Conservation (phyloP, 2,113 vertebrate species). For the Microcebus murinus region DNA sequence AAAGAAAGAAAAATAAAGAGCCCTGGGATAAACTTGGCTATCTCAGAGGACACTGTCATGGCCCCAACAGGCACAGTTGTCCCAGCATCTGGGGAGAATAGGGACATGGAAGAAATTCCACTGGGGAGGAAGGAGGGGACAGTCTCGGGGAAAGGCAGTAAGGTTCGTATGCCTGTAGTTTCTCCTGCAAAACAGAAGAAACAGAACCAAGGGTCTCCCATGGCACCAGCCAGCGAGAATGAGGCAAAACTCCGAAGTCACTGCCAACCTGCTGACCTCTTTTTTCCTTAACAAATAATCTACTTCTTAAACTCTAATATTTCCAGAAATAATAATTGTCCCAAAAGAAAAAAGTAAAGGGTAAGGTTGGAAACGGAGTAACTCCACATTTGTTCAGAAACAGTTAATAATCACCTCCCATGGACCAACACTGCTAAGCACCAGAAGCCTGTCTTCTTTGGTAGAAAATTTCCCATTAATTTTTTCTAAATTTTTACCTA, state of each 20-base stretch:
- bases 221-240: neutral
- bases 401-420: neutral
- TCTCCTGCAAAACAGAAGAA: neutral
- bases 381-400: neutral
- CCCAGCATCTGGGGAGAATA: neutral
- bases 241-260: neutral
- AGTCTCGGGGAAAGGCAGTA: neutral
- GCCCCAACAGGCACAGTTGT: neutral
- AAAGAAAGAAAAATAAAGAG: neutral
- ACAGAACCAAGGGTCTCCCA: neutral
- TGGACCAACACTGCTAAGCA: neutral
- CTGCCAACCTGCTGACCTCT: neutral
- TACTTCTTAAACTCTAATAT: neutral
- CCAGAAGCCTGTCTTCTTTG: neutral
- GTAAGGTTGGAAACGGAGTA: neutral
- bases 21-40: neutral
- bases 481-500: neutral
- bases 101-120: neutral
- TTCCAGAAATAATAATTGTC: neutral
- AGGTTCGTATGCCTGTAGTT: neutral
- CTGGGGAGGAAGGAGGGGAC: fast-evolving
- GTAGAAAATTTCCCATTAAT: neutral
- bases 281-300: neutral
- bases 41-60: neutral
- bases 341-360: neutral